Evolutionary conservation across 2,888 invertebrate genomes (phyloP).

Genomic region (Leptinotarsa rubiginosa): DNA sequence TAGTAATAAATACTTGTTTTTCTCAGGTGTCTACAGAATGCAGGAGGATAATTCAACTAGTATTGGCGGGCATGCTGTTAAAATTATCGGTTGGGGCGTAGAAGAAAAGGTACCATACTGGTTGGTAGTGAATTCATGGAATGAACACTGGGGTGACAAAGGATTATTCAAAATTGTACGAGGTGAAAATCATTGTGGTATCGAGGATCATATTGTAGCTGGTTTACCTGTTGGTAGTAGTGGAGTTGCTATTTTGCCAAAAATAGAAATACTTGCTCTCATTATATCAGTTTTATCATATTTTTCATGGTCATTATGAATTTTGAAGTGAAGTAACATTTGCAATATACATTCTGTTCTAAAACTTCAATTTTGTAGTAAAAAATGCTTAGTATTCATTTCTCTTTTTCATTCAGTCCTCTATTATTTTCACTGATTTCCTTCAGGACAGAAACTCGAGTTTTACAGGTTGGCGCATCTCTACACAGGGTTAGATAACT

Average conservation of each 20-base stretch:
- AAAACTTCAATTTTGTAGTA: no score
- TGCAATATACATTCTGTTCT: no score
- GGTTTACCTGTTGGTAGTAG: conserved; percentile 70
- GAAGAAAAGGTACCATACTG: conserved; percentile 80
- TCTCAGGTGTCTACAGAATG: conserved; percentile 77
- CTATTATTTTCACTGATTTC: no score
- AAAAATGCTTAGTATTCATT: no score
- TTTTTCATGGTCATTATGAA: no score
- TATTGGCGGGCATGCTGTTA: conserved; percentile 88
- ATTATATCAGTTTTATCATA: background rate
- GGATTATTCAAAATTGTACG: conserved; percentile 90
- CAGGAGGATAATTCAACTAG: conserved; percentile 69
- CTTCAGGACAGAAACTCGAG: no score
- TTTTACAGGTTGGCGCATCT: no score
- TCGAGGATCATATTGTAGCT: conserved; percentile 77
- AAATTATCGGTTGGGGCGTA: conserved; percentile 90
- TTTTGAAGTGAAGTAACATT: no score
- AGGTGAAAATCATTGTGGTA: conserved; percentile 82
- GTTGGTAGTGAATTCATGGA: conserved; percentile 94
- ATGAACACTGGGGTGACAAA: conserved; percentile 89
- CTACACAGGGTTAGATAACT: no score
- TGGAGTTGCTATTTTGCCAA: background rate
- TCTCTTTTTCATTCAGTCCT: no score
- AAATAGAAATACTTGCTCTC: background rate
- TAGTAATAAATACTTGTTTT: background rate